Evolutionary conservation across 1,140 invertebrate genomes (phyloP).

Genomic region (Belonocnema kinseyi): DNA sequence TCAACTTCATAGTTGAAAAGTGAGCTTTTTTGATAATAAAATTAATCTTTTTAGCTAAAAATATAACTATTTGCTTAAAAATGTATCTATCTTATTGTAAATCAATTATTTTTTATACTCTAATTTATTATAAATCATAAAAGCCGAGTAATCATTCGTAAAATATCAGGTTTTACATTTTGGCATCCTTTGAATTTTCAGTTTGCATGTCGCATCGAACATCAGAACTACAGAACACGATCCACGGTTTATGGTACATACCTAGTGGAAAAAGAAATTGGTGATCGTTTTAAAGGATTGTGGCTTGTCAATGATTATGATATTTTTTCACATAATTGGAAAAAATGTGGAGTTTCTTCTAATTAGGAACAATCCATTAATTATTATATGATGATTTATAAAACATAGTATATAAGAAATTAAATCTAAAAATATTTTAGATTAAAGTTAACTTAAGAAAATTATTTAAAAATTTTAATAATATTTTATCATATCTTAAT

Average conservation of each 20-base stretch:
- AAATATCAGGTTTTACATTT: constrained; percentile 3
- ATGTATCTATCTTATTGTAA: too few relatives aligned
- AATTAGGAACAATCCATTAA: not conserved
- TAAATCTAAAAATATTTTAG: too few relatives aligned
- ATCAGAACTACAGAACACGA: constrained; percentile 47
- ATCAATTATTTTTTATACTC: not conserved
- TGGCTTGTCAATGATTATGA: constrained; percentile 2
- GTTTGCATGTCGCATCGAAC: constrained; percentile 56
- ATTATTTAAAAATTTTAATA: not conserved
- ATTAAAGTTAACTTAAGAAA: too few relatives aligned
- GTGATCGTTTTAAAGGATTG: constrained; percentile 4
- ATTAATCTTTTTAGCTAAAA: too few relatives aligned
- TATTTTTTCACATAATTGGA: constrained; percentile 20
- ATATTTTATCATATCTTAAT: not conserved
- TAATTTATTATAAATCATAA: constrained; percentile 39
- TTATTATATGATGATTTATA: not conserved
- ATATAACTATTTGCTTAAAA: too few relatives aligned
- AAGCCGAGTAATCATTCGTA: constrained; percentile 25
- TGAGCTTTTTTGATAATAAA: too few relatives aligned
- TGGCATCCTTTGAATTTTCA: constrained; percentile 45
- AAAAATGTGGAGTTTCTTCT: not conserved
- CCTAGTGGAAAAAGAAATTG: constrained; percentile 19
- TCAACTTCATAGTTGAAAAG: too few relatives aligned
- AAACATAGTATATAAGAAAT: not conserved
- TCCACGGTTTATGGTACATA: constrained; percentile 32